These are phyloP conservation scores for Monopis laevigella DNA, from an alignment of 2,888 invertebrate genomes.

Conservation along the genomic window DNA sequence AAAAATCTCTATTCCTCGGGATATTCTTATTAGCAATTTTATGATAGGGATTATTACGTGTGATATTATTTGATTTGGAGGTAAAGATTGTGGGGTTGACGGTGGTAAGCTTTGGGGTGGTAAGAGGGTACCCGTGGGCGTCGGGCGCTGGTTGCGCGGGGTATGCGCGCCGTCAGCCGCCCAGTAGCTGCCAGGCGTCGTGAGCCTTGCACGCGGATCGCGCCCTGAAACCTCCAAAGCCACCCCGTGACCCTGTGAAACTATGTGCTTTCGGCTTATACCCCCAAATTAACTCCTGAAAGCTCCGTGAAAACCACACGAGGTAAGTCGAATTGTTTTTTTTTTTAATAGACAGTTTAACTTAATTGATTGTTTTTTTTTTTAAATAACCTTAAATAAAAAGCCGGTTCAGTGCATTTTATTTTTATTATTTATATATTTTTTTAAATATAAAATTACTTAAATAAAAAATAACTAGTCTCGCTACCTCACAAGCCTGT, in stretches of 20 bases:
- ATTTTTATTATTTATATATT: too few species aligned
- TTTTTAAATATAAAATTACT: too few species aligned
- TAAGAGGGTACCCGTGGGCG: constrained; percentile 25
- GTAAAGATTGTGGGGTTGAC: constrained; percentile 52
- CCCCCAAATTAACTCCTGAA: too few species aligned
- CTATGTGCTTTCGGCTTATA: constrained; percentile 3
- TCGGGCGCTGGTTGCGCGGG: constrained; percentile 33
- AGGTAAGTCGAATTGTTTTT: constrained; percentile 2
- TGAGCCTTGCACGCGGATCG: constrained; percentile 43
- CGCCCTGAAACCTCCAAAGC: constrained; percentile 20
- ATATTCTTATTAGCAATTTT: constrained; percentile 15
- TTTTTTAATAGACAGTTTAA: not conserved
- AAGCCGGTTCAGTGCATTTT: too few species aligned
- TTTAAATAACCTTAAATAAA: constrained; percentile 6
- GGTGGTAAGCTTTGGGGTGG: constrained; percentile 32
- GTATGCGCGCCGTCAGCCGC: constrained; percentile 27
- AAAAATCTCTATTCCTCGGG: not conserved
- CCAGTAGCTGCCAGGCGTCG: constrained; percentile 50
- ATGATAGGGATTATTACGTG: constrained; percentile 27
- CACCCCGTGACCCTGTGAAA: constrained; percentile 16
- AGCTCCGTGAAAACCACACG: constrained; percentile 4
- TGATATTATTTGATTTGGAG: constrained; percentile 36
- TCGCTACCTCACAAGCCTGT: too few species aligned
- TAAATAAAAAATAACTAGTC: too few species aligned
- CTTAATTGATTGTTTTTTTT: not conserved